A percentile compares a stretch with the other conserved stretches of the same genome.
Evolutionary conservation across 2,888 invertebrate species (phyloP).

Genomic region (Ischnura elegans): DNA sequence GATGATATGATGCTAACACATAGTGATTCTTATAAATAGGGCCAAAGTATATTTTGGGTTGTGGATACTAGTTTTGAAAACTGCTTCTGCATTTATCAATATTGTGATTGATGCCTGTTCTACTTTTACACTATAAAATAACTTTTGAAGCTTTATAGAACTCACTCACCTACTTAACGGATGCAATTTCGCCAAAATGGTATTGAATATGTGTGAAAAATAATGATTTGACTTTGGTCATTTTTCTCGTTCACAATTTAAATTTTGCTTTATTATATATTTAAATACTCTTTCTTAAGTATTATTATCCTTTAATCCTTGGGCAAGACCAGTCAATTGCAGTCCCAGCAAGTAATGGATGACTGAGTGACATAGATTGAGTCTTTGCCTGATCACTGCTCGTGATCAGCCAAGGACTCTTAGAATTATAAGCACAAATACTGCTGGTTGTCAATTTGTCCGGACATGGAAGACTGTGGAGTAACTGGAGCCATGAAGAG

Average conservation of each 20-base stretch:
- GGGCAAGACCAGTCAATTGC: conserved; percentile 72
- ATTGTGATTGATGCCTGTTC: conserved; percentile 73
- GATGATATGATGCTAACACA: conserved; percentile 70
- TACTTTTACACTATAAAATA: conserved; percentile 72
- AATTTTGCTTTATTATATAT: conserved; percentile 72
- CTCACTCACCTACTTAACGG: conserved; percentile 72
- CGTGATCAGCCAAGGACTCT: conserved; percentile 54
- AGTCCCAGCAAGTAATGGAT: conserved; percentile 69
- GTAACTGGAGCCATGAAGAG: conserved; percentile 36
- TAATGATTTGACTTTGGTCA: conserved; percentile 72
- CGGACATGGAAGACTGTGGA: conserved; percentile 42
- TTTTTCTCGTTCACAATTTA: conserved; percentile 72
- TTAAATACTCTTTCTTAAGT: conserved; percentile 72
- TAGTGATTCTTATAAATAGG: conserved; percentile 71
- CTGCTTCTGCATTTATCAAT: conserved; percentile 73
- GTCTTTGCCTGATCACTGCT: conserved; percentile 29
- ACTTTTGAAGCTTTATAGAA: conserved; percentile 73
- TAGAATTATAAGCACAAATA: conserved; percentile 64
- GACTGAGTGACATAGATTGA: conserved; percentile 59
- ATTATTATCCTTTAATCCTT: conserved; percentile 71
- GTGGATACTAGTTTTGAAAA: conserved; percentile 73
- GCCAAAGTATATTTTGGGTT: conserved; percentile 72
- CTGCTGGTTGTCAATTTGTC: conserved; percentile 63
- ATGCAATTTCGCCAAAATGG: conserved; percentile 72
- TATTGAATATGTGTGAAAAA: conserved; percentile 68